These are phyloP conservation scores for Agrilus biguttatus DNA, from an alignment of 2,888 invertebrate genomes.

Conservation along the genomic window DNA sequence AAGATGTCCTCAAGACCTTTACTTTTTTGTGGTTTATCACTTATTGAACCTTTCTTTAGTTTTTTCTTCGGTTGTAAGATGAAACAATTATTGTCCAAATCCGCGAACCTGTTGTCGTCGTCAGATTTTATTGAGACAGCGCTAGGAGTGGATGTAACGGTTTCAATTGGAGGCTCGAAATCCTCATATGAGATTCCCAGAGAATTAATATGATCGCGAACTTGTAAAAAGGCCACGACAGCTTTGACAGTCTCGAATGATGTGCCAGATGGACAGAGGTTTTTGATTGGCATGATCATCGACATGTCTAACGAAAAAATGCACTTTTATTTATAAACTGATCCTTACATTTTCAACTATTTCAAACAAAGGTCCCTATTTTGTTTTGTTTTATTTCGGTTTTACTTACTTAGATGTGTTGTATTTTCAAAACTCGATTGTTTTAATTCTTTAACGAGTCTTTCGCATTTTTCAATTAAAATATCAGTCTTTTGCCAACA, in stretches of 20 bases:
- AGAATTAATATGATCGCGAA: conserved; percentile 20
- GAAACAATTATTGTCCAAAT: background rate
- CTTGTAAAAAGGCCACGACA: conserved; percentile 19
- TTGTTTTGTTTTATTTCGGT: too few species aligned
- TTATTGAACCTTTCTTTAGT: background rate
- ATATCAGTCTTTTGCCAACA: too few species aligned
- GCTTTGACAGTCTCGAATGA: conserved; percentile 22
- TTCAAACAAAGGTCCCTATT: too few species aligned
- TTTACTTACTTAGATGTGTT: too few species aligned
- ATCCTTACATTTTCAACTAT: too few species aligned
- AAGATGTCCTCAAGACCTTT: background rate
- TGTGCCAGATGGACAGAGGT: conserved; percentile 20
- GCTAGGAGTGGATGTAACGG: background rate
- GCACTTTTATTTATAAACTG: too few species aligned
- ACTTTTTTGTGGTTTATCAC: background rate
- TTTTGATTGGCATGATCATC: conserved; percentile 18
- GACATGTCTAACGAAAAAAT: conserved; percentile 14
- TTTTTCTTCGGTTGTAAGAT: background rate
- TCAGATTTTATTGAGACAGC: conserved; percentile 3
- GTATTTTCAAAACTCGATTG: too few species aligned
- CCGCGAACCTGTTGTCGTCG: background rate
- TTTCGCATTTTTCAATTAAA: too few species aligned
- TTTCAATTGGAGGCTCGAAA: conserved; percentile 15
- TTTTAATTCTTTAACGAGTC: too few species aligned
- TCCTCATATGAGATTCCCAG: conserved; percentile 19